A percentile compares a stretch with the other conserved stretches of the same genome.
Evolutionary conservation across 1,140 invertebrate genomes (phyloP).

Genomic region (Conus ventricosus): DNA sequence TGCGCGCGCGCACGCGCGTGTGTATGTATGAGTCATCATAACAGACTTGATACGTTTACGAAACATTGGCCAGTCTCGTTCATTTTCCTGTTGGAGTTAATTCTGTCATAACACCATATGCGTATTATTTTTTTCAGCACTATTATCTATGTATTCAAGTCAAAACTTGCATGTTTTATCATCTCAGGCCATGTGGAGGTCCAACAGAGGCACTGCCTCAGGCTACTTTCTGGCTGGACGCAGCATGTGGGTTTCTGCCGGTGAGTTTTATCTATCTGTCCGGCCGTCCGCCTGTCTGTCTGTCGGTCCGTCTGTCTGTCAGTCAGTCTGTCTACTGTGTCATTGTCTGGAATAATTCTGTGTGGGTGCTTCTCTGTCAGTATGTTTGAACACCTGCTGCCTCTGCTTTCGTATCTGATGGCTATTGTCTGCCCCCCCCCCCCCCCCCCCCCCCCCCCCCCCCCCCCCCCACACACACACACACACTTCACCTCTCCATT

Average conservation of each 20-base stretch:
- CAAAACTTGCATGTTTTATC: neutral
- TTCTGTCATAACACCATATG: too few species aligned
- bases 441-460: too few species aligned
- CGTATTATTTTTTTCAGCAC: too few species aligned
- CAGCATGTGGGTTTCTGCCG: conserved; percentile 72
- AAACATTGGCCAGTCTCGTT: too few species aligned
- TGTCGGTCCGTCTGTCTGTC: neutral
- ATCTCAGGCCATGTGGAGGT: conserved; percentile 74
- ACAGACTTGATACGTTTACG: too few species aligned
- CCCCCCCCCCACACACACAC: too few species aligned
- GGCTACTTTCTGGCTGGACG: conserved; percentile 79
- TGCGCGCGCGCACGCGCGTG: too few species aligned
- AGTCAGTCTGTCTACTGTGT: neutral
- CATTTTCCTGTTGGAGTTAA: too few species aligned
- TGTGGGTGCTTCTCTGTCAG: neutral
- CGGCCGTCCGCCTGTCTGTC: neutral
- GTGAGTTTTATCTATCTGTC: conserved; percentile 54
- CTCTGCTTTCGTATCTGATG: conserved; percentile 12
- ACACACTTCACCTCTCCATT: too few species aligned
- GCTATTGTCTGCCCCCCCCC: conserved; percentile 60
- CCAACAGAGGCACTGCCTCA: conserved; percentile 75
- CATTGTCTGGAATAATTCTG: too few species aligned
- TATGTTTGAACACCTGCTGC: neutral
- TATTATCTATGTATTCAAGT: too few species aligned
- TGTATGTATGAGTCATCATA: too few species aligned